A percentile compares a stretch with the other conserved stretches of the same genome.
Conservation (phyloP, 92 coral and sea anemone species). For the Umimayanthus chanpuru region DNA sequence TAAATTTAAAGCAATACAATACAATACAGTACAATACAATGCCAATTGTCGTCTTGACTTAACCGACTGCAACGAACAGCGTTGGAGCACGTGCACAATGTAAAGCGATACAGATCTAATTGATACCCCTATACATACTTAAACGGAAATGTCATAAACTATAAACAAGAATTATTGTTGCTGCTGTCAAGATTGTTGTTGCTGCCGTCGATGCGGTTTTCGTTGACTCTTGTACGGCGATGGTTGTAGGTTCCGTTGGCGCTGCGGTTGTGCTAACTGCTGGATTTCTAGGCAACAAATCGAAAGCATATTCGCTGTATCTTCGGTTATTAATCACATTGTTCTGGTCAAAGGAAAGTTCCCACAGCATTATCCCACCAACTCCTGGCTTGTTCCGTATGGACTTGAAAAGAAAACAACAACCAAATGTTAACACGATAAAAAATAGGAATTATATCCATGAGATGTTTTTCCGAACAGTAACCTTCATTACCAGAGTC, state of each 20-base stretch:
- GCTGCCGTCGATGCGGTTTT: background rate
- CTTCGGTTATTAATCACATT: constrained; percentile 62
- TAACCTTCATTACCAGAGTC: too few species aligned
- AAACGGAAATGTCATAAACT: too few species aligned
- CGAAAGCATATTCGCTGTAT: constrained; percentile 71
- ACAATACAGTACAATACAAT: too few species aligned
- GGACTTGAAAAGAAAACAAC: constrained; percentile 46
- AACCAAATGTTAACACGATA: background rate
- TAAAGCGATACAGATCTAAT: too few species aligned
- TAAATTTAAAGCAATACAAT: too few species aligned
- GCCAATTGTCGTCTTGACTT: too few species aligned
- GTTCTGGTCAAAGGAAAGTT: constrained; percentile 82
- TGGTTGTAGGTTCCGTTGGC: background rate
- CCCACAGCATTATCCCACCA: constrained; percentile 84
- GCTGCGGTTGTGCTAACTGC: constrained; percentile 40
- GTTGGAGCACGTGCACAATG: too few species aligned
- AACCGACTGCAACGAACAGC: too few species aligned
- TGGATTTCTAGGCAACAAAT: constrained; percentile 53
- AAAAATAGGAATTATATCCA: too few species aligned
- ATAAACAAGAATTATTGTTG: too few species aligned
- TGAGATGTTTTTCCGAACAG: too few species aligned
- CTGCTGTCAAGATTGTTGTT: constrained; percentile 9
- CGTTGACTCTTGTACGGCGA: background rate
- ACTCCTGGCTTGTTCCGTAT: constrained; percentile 80
- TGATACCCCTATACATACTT: too few species aligned